Conservation (phyloP, 2,797 vertebrate genomes). For the Pantherophis vulpinus region DNA sequence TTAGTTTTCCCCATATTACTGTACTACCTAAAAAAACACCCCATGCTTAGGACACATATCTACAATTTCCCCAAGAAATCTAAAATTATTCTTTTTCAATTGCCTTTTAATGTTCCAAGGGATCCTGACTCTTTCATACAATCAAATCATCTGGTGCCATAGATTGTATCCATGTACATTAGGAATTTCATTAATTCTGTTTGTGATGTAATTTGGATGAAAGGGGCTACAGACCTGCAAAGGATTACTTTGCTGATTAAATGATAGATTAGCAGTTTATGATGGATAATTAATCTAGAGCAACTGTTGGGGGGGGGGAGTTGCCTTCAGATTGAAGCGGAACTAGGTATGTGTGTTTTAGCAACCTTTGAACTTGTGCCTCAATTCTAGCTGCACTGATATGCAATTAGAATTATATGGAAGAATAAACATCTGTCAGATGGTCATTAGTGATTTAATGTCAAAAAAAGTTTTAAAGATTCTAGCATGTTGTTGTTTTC, state of each 20-base stretch:
- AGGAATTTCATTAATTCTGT: constrained; percentile 11
- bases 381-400: constrained; percentile 44
- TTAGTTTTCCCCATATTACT: not conserved
- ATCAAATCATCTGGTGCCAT: not conserved
- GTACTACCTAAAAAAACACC: not conserved
- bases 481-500: constrained; percentile 66
- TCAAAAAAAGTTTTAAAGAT: constrained; percentile 60
- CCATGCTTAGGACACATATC: not conserved
- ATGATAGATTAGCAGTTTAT: constrained; percentile 20
- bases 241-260: not conserved
- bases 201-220: constrained; percentile 9
- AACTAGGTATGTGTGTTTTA: accelerated
- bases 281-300: constrained; percentile 20
- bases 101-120: not conserved
- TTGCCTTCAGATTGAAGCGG: constrained; percentile 7
- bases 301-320: not conserved
- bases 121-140: not conserved
- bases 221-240: not conserved
- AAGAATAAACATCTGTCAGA: constrained; percentile 53
- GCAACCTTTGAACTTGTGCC: constrained; percentile 35
- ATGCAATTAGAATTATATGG: constrained; percentile 46
- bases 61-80: not conserved
- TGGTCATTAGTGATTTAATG: constrained; percentile 64
- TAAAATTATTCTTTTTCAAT: not conserved
- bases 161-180: not conserved